These are phyloP conservation scores for Orbicella faveolata DNA, from an alignment of 64 coral and sea anemone genomes.

Conservation along the genomic window DNA sequence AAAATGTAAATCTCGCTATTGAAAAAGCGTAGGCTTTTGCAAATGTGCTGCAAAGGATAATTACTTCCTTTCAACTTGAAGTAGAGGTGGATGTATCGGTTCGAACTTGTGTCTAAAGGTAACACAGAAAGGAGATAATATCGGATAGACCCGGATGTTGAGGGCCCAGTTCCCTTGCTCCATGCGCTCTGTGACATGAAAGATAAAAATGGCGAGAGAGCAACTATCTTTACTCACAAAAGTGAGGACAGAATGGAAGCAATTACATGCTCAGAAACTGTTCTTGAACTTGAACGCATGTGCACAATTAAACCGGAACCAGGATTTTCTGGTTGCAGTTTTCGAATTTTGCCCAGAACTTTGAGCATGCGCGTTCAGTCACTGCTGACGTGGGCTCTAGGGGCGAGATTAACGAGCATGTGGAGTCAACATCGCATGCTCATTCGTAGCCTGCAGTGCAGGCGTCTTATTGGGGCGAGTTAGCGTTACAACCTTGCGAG, in stretches of 20 bases:
- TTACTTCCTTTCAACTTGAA: not conserved
- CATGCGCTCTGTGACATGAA: constrained; percentile 50
- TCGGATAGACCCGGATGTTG: constrained; percentile 15
- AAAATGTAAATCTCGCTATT: not conserved
- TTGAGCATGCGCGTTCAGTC: too few species aligned
- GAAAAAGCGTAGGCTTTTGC: not conserved
- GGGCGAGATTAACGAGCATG: too few species aligned
- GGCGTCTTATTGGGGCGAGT: too few species aligned
- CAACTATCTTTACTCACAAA: constrained; percentile 49
- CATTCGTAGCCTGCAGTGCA: too few species aligned
- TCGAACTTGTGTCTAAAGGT: constrained; percentile 50
- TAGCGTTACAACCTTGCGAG: too few species aligned
- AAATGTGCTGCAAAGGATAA: constrained; percentile 11
- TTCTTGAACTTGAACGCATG: too few species aligned
- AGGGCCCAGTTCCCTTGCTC: constrained; percentile 4
- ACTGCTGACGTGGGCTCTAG: too few species aligned
- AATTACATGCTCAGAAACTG: too few species aligned
- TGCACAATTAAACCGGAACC: too few species aligned
- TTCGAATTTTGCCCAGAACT: too few species aligned
- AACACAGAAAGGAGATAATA: constrained; percentile 12
- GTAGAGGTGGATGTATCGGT: constrained; percentile 16
- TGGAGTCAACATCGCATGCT: constrained; percentile 25
- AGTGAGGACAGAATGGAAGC: constrained; percentile 16
- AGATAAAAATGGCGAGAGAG: constrained; percentile 27
- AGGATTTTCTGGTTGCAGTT: too few species aligned